A percentile compares a stretch with the other conserved stretches of the same genome.
phyloP scores from a whole-genome alignment of 1,140 invertebrate species.

The Teleogryllus occipitalis region DNA sequence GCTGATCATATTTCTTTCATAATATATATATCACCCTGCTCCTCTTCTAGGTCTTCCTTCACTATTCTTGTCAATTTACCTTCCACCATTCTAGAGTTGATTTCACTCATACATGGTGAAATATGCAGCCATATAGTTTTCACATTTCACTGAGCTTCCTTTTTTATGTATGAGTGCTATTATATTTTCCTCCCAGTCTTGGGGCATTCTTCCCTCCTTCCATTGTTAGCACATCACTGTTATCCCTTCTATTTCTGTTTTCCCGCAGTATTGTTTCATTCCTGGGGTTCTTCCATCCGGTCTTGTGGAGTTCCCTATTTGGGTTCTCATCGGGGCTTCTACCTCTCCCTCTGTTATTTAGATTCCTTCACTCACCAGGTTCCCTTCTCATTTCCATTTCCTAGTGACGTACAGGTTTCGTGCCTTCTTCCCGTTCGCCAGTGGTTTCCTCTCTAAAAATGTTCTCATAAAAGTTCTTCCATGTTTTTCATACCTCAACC shows the following conservation, averaged over 20 bases:
- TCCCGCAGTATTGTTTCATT: slow-evolving; percentile 16
- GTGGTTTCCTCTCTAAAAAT: too few species aligned
- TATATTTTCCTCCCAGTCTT: not conserved
- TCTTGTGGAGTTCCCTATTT: slow-evolving; percentile 13
- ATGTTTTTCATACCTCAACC: too few species aligned
- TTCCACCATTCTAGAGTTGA: slow-evolving; percentile 6
- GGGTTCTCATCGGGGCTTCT: not conserved
- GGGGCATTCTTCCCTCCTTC: not conserved
- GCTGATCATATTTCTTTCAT: slow-evolving; percentile 5
- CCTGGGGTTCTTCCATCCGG: slow-evolving; percentile 19
- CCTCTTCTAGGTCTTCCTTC: not conserved
- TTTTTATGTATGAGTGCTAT: slow-evolving; percentile 11
- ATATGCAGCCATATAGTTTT: not conserved
- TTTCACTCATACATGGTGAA: not conserved
- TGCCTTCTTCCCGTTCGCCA: too few species aligned
- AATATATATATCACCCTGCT: not conserved
- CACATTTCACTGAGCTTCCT: not conserved
- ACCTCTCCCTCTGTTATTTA: not conserved
- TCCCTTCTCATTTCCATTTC: too few species aligned
- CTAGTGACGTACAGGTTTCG: too few species aligned
- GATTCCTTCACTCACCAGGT: not conserved
- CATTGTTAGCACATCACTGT: not conserved
- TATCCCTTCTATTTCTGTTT: not conserved
- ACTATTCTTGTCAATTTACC: not conserved
- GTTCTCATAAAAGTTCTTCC: too few species aligned